Conservation (phyloP, 1,140 invertebrate species). For the Drosophila lacertosa region DNA sequence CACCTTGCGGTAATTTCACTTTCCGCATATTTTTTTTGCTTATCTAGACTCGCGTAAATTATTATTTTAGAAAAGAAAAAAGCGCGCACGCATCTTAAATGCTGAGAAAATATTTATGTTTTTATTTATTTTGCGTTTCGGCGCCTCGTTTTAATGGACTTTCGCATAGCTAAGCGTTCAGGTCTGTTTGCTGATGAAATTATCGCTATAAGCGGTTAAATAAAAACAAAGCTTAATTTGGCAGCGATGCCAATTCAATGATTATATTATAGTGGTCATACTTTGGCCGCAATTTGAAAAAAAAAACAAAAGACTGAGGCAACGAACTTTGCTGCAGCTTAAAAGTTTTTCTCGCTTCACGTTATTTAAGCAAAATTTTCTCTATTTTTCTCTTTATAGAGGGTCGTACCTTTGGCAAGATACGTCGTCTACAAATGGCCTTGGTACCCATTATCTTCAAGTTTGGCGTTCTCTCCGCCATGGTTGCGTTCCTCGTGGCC, state of each 20-base stretch:
- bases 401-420: conserved; percentile 83
- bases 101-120: conserved; percentile 74
- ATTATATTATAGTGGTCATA: conserved; percentile 11
- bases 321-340: conserved; percentile 35
- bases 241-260: conserved; percentile 30
- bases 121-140: conserved; percentile 34
- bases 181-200: conserved; percentile 77
- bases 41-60: conserved; percentile 65
- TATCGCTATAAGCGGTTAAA: conserved; percentile 56
- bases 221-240: conserved; percentile 44
- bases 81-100: conserved; percentile 57
- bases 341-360: not conserved
- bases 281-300: not conserved
- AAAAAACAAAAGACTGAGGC: conserved; percentile 67
- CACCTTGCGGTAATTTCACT: conserved; percentile 70
- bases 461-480: conserved; percentile 85
- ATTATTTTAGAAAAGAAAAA: conserved; percentile 57
- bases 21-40: conserved; percentile 63
- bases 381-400: conserved; percentile 37
- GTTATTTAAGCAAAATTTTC: conserved; percentile 9
- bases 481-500: conserved; percentile 84
- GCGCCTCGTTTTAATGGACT: conserved; percentile 60
- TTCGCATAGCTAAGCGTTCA: conserved; percentile 71
- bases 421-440: conserved; percentile 84
- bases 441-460: conserved; percentile 85